These are phyloP conservation scores for Apis mellifera DNA, from an alignment of 1,140 invertebrate genomes.

Conservation along the genomic window Amel_HAv3.1 CM009938.2:8055501-8056000, in stretches of 20 bases:
- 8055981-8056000: constrained; percentile 41
- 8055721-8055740: neutral
- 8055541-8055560: constrained; percentile 31
- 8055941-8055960: neutral
- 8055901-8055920: neutral
- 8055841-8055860: too few species aligned
- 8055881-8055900: neutral
- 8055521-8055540: constrained; percentile 35
- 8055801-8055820: too few species aligned
- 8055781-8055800: too few species aligned
- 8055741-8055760: neutral
- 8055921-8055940: too few species aligned
- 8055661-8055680: constrained; percentile 23
- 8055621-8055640: neutral
- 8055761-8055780: neutral
- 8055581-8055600: neutral
- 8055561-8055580: constrained; percentile 36
- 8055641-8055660: neutral
- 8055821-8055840: too few species aligned
- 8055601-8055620: neutral
- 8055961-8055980: constrained; percentile 6
- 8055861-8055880: too few species aligned
- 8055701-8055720: neutral
- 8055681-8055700: neutral
- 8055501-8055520: constrained; percentile 4